Base-by-base conservation (phyloP, 1,140 invertebrate genomes). In the Danaus melanippus region DNA sequence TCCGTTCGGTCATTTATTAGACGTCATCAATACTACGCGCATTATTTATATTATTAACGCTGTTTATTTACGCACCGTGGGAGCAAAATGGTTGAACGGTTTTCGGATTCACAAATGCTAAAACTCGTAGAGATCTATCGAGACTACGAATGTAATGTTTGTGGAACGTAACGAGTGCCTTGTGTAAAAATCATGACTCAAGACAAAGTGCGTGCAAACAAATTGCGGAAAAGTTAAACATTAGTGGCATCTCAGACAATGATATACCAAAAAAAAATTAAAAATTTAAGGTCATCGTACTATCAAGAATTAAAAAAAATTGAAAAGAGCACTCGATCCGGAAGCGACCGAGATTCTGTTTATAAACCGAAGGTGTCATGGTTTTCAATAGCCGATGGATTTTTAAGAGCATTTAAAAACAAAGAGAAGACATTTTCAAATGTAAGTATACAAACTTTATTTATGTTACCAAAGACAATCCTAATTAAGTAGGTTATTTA, bases 261-360 rank as follows among this genome's bases (percentile, higher is more conserved):
- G 42, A 52, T 32, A 32, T 32, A 32, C 21, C 21, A 52, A 52
- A 44, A 52, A 44, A 43, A 21, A 52, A 45, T 17, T n/a, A 52
- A 17, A 9, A 43, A 8, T 43, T 12, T 5, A n/a, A n/a, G n/a
- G n/a, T 49, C 53, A 44, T 56, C 53, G 10, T 56, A 56, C 41
- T 49, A 56, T 11, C 41, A 56, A 44, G 53, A 56, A 56, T 12
- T 56, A 56, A 56, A 56, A 32, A 56, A n/a, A 56, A 56, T 49
- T 48, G 46, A 43, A 56, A 56, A 49, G 9, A 48, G 41, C 41
- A 42, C 12, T 42, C 10, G 10, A 42, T 32, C 40, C 39, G 46
- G 46, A 10, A 32, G 5, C 17, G 53, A 17, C n/a, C 41, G 12
- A 11, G 53, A 56, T 49, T 49, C 42, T 43, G 15, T 56, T 5